phyloP scores from a whole-genome alignment of 2,888 invertebrate species.

The Mactromeris polynyma region DNA sequence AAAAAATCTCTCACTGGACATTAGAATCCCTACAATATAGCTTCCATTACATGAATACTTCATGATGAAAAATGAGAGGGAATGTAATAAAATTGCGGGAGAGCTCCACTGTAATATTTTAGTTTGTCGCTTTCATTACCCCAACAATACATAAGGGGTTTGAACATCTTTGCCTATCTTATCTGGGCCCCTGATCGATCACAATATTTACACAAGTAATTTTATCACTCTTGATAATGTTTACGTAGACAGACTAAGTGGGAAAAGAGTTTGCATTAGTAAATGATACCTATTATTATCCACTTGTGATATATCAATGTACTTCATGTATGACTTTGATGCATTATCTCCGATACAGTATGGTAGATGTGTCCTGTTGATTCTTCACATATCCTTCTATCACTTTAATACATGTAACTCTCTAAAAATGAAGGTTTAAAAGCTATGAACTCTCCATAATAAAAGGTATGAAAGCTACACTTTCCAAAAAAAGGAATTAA shows the following conservation, averaged over 20 bases:
- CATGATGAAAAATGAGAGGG: constrained; percentile 1
- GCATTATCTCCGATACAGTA: background rate
- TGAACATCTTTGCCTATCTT: constrained; percentile 13
- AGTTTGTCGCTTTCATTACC: constrained; percentile 17
- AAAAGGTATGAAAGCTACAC: background rate
- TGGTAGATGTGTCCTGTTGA: background rate
- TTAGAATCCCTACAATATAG: background rate
- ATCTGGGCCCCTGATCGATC: constrained; percentile 17
- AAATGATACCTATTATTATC: constrained; percentile 35
- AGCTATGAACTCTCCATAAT: background rate
- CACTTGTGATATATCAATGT: constrained; percentile 23
- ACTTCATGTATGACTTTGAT: background rate
- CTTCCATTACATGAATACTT: background rate
- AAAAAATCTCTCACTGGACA: background rate
- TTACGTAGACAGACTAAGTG: constrained; percentile 66
- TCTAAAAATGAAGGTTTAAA: background rate
- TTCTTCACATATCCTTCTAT: background rate
- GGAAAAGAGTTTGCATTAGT: constrained; percentile 12
- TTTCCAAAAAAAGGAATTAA: background rate
- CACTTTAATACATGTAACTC: background rate
- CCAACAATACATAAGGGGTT: constrained; percentile 13
- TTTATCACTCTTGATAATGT: constrained; percentile 45
- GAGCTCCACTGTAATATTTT: background rate
- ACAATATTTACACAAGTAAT: constrained; percentile 48
- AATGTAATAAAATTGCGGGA: background rate